These are phyloP conservation scores for Mya arenaria DNA, from an alignment of 1,140 invertebrate species.

Conservation along the genomic window DNA sequence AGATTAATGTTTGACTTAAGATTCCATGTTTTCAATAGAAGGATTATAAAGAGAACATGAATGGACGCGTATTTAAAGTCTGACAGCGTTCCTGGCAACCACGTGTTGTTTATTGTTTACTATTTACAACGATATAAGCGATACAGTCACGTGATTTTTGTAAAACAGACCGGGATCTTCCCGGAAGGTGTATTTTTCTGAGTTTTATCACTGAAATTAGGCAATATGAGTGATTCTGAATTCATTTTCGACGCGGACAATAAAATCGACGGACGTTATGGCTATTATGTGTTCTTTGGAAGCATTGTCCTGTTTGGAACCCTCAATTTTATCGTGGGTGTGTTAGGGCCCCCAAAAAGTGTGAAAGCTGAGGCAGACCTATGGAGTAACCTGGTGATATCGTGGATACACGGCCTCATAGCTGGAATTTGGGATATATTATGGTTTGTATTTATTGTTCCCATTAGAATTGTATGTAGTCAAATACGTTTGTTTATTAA, in stretches of 20 bases:
- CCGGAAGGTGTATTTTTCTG: conserved; percentile 30
- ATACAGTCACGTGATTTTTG: background rate
- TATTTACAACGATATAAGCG: too few species aligned
- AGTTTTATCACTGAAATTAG: background rate
- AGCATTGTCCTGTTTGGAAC: conserved; percentile 25
- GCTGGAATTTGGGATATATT: conserved; percentile 68
- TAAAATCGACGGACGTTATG: conserved; percentile 44
- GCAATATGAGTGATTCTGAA: conserved; percentile 48
- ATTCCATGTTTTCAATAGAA: too few species aligned
- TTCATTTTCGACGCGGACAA: conserved; percentile 48
- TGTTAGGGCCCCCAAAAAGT: conserved; percentile 28
- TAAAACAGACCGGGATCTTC: background rate
- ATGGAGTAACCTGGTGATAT: conserved; percentile 74
- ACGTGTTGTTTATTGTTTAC: too few species aligned
- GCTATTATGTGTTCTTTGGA: conserved; percentile 38
- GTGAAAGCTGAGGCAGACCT: conserved; percentile 66
- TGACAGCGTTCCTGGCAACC: too few species aligned
- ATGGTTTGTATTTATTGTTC: conserved; percentile 64
- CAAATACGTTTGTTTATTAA: background rate
- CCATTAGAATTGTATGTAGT: background rate
- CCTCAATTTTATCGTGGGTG: conserved; percentile 4
- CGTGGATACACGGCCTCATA: conserved; percentile 73
- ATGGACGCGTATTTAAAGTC: too few species aligned
- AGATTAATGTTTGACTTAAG: too few species aligned
- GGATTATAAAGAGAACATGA: too few species aligned